Evolutionary conservation across 2,888 invertebrate species (phyloP).

Genomic region (Agrypnus murinus): DNA sequence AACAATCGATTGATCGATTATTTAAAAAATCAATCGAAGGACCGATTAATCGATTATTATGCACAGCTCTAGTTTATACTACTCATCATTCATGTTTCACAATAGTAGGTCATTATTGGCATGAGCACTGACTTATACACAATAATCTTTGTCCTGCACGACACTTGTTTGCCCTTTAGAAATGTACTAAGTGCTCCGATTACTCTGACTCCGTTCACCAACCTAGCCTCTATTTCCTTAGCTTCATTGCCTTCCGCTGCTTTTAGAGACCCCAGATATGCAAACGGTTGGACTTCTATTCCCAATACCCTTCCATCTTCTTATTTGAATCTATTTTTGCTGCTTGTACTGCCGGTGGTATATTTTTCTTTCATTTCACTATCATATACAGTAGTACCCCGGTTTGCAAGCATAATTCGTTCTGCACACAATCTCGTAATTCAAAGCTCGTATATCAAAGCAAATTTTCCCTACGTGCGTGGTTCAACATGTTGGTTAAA

Average conservation of each 20-base stretch:
- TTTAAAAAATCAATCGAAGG: no score
- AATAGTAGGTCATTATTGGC: constrained; percentile 1
- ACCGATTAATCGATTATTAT: no score
- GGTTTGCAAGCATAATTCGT: no score
- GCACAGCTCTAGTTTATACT: no score
- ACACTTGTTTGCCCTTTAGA: neutral
- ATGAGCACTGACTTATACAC: neutral
- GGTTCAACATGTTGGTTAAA: no score
- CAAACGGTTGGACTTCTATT: constrained; percentile 1
- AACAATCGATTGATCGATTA: no score
- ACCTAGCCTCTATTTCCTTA: constrained; percentile 5
- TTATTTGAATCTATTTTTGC: constrained; percentile 1
- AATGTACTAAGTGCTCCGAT: neutral
- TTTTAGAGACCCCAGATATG: neutral
- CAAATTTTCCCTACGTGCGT: no score
- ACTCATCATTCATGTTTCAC: constrained; percentile 2
- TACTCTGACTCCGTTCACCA: constrained; percentile 7
- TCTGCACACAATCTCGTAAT: no score
- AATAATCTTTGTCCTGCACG: neutral
- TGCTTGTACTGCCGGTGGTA: neutral
- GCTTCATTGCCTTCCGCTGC: neutral
- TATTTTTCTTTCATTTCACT: constrained; percentile 1
- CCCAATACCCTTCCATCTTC: neutral
- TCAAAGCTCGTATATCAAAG: no score
- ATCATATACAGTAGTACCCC: no score